Evolutionary conservation across 92 coral and sea anemone species (phyloP), one percentile per base, ranked within the genome.

Genomic region (Palythoa heliodiscus): DNA sequence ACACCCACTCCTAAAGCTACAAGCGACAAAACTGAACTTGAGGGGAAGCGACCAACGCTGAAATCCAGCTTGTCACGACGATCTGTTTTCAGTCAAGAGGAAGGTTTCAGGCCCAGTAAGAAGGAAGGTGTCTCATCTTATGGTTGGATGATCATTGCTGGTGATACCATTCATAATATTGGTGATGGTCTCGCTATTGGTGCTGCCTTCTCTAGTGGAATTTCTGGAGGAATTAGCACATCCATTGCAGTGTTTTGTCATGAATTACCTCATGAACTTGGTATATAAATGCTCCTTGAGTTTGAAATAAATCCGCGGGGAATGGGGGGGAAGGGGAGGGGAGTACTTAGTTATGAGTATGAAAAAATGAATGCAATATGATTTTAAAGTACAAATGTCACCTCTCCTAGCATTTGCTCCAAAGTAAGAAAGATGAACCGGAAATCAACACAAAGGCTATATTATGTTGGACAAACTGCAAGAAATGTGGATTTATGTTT

Each of bases 161-260:
- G 99, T 8, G 99, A 97, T 68, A 93, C 98, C 39, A 85, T 97
- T 61, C 99, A 97, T 52, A 97, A 97, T 76, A 87, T 97, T 3
- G 93, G 97, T 66, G 99, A 97, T 90, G 99, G 99, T 5, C 86
- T 97, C 22, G 99, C 99, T 50, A 97, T 97, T 83, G 99, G 99
- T 69, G 98, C 95, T 9, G 98, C 98, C 1, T 96, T 94, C 87
- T 86, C 73, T 0, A 88, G 95, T 35, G 98, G 95, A 4, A 71
- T 91, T 16, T 77, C 95, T 50, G 98, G 98, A 4, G 98, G 98
- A 78, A 90, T 96, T 10, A 96, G 98, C 73, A 96, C 98, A 40
- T 87, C 98, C 2, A 91, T 96, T 72, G 98, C 98, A 17, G 95
- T 96, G 75, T 92, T 96, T 52, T 94, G 98, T 84, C 98, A 96